Evolutionary conservation across 2,888 invertebrate genomes (phyloP).

Genomic region (Linnaemya tessellans): DNA sequence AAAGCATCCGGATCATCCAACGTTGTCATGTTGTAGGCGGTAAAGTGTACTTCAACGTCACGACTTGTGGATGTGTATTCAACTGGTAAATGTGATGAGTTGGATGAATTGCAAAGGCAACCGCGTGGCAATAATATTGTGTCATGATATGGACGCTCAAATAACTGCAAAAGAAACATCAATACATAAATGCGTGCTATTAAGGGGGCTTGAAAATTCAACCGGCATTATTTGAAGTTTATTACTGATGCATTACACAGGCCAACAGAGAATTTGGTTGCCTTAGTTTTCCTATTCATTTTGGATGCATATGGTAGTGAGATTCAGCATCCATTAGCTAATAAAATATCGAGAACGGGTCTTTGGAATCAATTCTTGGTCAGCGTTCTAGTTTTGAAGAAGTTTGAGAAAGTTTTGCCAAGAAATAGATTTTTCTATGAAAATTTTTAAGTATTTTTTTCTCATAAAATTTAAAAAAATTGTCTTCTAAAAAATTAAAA

Average conservation of each 20-base stretch:
- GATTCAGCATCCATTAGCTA: too few species aligned
- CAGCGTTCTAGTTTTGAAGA: too few species aligned
- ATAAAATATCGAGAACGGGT: too few species aligned
- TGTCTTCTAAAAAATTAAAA: too few species aligned
- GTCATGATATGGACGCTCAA: slow-evolving; percentile 90
- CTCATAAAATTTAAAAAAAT: too few species aligned
- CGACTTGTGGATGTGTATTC: slow-evolving; percentile 90
- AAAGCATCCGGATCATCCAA: slow-evolving; percentile 93
- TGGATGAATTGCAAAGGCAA: slow-evolving; percentile 89
- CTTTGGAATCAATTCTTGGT: too few species aligned
- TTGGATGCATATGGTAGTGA: too few species aligned
- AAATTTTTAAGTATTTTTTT: too few species aligned
- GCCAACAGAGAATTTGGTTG: too few species aligned
- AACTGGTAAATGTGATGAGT: slow-evolving; percentile 85
- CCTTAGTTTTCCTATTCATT: too few species aligned
- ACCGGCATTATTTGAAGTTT: background rate
- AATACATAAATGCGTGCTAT: background rate
- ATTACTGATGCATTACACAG: background rate
- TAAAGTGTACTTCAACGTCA: slow-evolving; percentile 91
- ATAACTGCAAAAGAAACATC: slow-evolving; percentile 83
- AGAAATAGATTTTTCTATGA: too few species aligned
- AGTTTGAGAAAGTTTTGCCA: too few species aligned
- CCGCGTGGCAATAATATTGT: slow-evolving; percentile 89
- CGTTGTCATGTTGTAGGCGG: slow-evolving; percentile 92
- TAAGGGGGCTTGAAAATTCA: background rate